Base-by-base conservation (phyloP, 1,140 invertebrate genomes). In the Brachionus manjavacas region DNA sequence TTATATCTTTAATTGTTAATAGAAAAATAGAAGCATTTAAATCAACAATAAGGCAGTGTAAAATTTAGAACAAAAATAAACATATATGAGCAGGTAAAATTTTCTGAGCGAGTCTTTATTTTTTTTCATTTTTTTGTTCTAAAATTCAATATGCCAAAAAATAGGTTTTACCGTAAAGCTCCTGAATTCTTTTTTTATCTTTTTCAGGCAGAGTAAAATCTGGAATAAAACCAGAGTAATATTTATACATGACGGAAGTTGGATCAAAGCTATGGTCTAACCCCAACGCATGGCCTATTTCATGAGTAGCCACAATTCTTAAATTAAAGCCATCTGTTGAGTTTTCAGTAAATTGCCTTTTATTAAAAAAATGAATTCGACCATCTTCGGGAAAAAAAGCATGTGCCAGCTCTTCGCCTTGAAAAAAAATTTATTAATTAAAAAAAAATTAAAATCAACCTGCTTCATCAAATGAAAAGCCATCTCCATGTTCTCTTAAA, bases 211-310 rank as follows among this genome's bases (percentile, higher is more conserved):
- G 87, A 23, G 84, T 41, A 72, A 85, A 86, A 66, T 86, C 83
- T 23, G 85, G 84, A 7, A 85, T 79, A 74, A 83, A 66, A 49
- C 39, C 76, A 6, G 31, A 1, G 49, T 91, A 91, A 85, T 88
- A 91, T 3, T 90, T 90, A 85, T 87, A 89, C 90, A 91, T 91
- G 3, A 91, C 85, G 0, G 90, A 87, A 16, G 86, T 87, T 39
- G 86, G 70, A 20, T 88, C 88, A 25, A 87, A 86, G 7, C 88
- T 89, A 86, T 91, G 90, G 20, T 87, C 88, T 16, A 91, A 86
- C 4, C 90, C 90, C 11, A 91, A 85, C 8, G 89, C 88, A 85
- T 91, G 90, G 14, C 90, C 90, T 7, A 80, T 64, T 64, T 80
- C 76, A 80, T 80, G 76, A 20, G 76, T 31, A 20, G 76, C 76